phyloP scores from a whole-genome alignment of 2,797 vertebrate genomes.

The Champsocephalus esox region DNA sequence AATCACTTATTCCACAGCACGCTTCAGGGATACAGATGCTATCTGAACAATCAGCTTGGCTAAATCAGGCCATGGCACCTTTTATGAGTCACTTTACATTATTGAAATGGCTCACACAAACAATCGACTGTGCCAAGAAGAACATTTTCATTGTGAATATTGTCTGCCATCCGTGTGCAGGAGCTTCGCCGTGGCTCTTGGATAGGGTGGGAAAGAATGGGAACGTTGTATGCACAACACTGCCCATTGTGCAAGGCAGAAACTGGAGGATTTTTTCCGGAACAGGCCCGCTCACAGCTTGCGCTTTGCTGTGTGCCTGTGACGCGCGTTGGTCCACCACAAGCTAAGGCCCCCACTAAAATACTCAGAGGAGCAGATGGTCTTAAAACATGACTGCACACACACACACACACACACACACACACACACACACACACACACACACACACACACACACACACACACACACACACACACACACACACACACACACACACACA shows the following conservation, averaged over 20 bases:
- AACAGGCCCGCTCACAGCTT: slow-evolving; percentile 85
- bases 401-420: slow-evolving; percentile 1
- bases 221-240: slow-evolving; percentile 73
- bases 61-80: slow-evolving; percentile 57
- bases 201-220: slow-evolving; percentile 57
- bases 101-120: slow-evolving; percentile 59
- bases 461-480: slow-evolving; percentile 46
- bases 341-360: slow-evolving; percentile 80
- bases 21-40: slow-evolving; percentile 52
- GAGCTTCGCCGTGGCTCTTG: slow-evolving; percentile 39
- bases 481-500: slow-evolving; percentile 9
- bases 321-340: slow-evolving; percentile 70
- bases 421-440: not conserved
- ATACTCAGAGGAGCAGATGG: slow-evolving; percentile 87
- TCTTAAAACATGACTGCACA: slow-evolving; percentile 77
- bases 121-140: slow-evolving; percentile 61
- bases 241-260: slow-evolving; percentile 72
- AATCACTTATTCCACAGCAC: slow-evolving; percentile 46
- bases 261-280: slow-evolving; percentile 76
- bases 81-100: slow-evolving; percentile 62
- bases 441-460: slow-evolving; percentile 30
- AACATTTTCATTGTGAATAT: slow-evolving; percentile 72
- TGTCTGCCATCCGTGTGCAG: slow-evolving; percentile 46
- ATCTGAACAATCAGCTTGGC: slow-evolving; percentile 56
- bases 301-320: slow-evolving; percentile 76